These are phyloP conservation scores for Camptogramma bilineatum DNA, from an alignment of 2,888 invertebrate species.

Conservation along the genomic window DNA sequence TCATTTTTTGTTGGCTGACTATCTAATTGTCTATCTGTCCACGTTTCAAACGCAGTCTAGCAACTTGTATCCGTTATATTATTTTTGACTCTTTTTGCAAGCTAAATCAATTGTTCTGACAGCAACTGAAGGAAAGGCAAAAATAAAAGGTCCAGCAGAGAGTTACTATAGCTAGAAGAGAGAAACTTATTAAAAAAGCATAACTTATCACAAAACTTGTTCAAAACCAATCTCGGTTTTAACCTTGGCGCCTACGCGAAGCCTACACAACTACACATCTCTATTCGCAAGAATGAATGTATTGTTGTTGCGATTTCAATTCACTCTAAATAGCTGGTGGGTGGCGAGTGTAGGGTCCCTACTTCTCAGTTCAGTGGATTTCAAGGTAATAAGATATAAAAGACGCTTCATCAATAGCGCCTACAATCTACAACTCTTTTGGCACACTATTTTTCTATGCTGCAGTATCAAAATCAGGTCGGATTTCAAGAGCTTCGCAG, in stretches of 20 bases:
- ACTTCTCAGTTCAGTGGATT: constrained; percentile 28
- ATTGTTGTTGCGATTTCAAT: constrained; percentile 37
- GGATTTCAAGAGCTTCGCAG: neutral
- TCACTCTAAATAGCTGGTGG: constrained; percentile 35
- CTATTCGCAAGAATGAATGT: constrained; percentile 25
- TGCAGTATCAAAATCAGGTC: neutral
- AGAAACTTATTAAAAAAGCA: constrained; percentile 4
- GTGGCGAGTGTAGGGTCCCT: constrained; percentile 25
- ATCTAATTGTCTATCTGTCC: constrained; percentile 7
- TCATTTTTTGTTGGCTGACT: constrained; percentile 23
- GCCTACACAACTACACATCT: constrained; percentile 30
- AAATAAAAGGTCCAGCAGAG: too few relatives aligned
- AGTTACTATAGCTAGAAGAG: neutral
- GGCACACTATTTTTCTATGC: neutral
- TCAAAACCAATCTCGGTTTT: constrained; percentile 25
- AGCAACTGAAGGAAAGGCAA: neutral
- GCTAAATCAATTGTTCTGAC: neutral
- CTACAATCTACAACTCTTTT: neutral
- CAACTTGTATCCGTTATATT: neutral
- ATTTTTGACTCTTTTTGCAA: neutral
- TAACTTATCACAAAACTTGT: constrained; percentile 18
- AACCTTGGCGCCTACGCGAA: constrained; percentile 40
- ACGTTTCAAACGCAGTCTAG: neutral
- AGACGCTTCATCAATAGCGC: neutral
- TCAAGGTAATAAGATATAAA: constrained; percentile 11